Percentiles rank a stretch among this genome's conserved stretches.
Evolutionary conservation across 2,113 vertebrate species (phyloP).

Genomic region (Mesembrinibis cayennensis): DNA sequence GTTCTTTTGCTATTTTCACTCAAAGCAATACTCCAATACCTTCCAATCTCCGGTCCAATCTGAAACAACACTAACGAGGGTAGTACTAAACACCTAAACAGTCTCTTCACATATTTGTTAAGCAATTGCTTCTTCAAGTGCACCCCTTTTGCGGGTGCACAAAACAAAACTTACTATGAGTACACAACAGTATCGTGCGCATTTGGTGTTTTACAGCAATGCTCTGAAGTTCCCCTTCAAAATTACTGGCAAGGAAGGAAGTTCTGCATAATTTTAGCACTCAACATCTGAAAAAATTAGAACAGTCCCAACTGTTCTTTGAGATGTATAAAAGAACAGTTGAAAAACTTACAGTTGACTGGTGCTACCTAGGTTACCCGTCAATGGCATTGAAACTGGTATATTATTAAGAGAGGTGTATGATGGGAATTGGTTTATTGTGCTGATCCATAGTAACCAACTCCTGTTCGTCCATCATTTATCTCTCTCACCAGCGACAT

Average conservation of each 20-base stretch:
- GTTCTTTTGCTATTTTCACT: background rate
- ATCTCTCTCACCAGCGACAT: slow-evolving; percentile 79
- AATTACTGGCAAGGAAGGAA: slow-evolving; percentile 30
- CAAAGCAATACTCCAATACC: background rate
- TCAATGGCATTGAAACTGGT: slow-evolving; percentile 78
- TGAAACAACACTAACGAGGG: background rate
- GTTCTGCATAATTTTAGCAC: slow-evolving; percentile 21
- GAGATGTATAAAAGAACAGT: slow-evolving; percentile 65
- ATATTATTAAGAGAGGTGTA: slow-evolving; percentile 82
- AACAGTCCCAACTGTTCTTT: slow-evolving; percentile 44
- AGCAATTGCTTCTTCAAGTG: background rate
- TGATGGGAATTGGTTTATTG: slow-evolving; percentile 84
- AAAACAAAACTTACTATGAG: background rate
- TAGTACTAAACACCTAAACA: background rate
- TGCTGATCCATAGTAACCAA: slow-evolving; percentile 81
- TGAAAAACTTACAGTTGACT: slow-evolving; percentile 78
- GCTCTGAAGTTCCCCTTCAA: slow-evolving; percentile 33
- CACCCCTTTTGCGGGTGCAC: background rate
- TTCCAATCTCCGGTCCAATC: background rate
- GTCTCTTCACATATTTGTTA: background rate
- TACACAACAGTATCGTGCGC: background rate
- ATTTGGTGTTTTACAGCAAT: background rate
- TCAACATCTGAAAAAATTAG: slow-evolving; percentile 54
- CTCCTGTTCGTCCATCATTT: slow-evolving; percentile 81
- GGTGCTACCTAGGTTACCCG: slow-evolving; percentile 85